Evolutionary conservation across 2,888 invertebrate genomes (phyloP), one percentile per base, ranked within the genome.

Genomic region (Drosophila monieri): DNA sequence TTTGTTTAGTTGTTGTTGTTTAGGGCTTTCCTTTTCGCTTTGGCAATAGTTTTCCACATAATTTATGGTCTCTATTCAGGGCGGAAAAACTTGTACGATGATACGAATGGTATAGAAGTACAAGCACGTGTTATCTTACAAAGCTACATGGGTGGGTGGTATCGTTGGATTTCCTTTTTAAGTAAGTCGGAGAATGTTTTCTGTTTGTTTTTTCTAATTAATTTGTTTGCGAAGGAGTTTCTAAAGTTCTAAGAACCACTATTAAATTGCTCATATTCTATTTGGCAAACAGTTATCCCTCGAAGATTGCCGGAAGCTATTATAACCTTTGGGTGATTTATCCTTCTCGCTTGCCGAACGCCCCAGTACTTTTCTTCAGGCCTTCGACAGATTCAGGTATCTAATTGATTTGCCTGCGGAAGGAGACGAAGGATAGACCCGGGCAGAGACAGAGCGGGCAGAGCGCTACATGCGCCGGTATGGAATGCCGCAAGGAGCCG

Each of bases 401-500:
- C 67, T 65, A 67, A 65, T 65, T 65, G 64, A 65, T 65, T 65
- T 67, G 64, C 54, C 37, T 67, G 53, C 21, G 41, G 32, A n/a
- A 39, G 14, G 55, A n/a, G 23, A 14, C 21, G 10, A 12, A 43
- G 14, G 10, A 21, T 15, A 6, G n/a, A 6, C n/a, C 5, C 8
- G 6, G 2, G 6, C 21, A 25, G 14, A 10, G 8, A 44, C 2
- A 32, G 1, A 9, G 18, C 9, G n/a, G 10, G 39, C 9, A 21
- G 30, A 23, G 12, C 10, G 57, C 32, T 30, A 4, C 1, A 46
- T 21, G 43, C 15, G 27, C 27, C 9, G 30, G 61, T 39, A 32
- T 43, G 66, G 62, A 59, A 68, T 77, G 78, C 80, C 76, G 70
- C 78, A 68, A 80, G 76, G 73, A 61, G 73, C 54, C 44, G 35